phyloP scores from a whole-genome alignment of 2,888 invertebrate species.

The Drosophila stalkeri region DNA sequence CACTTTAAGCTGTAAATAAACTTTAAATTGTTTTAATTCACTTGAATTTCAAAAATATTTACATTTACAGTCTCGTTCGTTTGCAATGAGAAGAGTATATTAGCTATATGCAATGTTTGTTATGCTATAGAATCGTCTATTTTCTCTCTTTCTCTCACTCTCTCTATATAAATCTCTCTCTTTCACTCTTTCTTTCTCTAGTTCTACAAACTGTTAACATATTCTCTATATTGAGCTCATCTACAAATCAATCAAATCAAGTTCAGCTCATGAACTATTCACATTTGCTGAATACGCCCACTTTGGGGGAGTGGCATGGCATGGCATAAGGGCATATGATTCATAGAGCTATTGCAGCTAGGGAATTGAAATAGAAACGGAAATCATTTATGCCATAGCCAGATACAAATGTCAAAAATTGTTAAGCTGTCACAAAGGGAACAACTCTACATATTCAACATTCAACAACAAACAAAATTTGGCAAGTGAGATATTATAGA shows the following conservation, averaged over 20 bases:
- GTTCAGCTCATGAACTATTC: neutral
- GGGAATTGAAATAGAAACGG: neutral
- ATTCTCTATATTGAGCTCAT: no score
- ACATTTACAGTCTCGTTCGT: neutral
- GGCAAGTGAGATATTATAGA: neutral
- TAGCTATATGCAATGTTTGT: no score
- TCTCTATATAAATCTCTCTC: no score
- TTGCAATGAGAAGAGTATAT: neutral
- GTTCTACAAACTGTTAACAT: no score
- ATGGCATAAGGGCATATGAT: neutral
- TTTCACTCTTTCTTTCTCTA: neutral
- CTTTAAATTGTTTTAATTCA: neutral
- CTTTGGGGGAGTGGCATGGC: neutral
- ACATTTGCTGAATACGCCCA: neutral
- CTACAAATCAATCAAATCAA: constrained; percentile 4
- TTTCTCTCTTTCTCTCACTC: neutral
- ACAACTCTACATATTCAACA: neutral
- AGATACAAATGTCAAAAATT: constrained; percentile 1
- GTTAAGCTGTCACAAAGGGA: neutral
- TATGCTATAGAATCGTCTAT: no score
- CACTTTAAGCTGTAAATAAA: neutral
- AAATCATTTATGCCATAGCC: neutral
- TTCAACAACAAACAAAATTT: neutral
- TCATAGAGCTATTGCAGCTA: neutral
- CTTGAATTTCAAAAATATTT: neutral